A percentile compares a stretch with the other conserved stretches of the same genome.
phyloP scores from a whole-genome alignment of 2,113 vertebrate species.

The Laterallus jamaicensis region DNA sequence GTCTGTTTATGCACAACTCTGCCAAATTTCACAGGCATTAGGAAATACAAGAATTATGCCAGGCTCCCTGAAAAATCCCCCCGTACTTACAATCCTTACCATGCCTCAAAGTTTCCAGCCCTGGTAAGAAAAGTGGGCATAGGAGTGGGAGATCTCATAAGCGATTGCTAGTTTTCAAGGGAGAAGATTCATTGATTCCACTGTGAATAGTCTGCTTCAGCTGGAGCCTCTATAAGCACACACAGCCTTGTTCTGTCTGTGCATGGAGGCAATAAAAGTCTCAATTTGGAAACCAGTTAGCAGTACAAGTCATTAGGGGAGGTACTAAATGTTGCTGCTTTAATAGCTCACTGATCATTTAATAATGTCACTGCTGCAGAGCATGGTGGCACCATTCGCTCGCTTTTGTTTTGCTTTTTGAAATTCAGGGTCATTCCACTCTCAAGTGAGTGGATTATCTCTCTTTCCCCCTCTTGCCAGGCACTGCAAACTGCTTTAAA shows the following conservation, averaged over 20 bases:
- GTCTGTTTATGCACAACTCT: background rate
- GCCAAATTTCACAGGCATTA: conserved; percentile 37
- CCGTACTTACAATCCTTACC: background rate
- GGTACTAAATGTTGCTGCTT: conserved; percentile 70
- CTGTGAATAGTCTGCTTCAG: conserved; percentile 19
- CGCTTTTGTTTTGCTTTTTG: conserved; percentile 67
- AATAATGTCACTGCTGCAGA: conserved; percentile 68
- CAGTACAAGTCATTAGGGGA: conserved; percentile 65
- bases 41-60: background rate
- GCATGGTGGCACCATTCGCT: conserved; percentile 55
- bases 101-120: background rate
- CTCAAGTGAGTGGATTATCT: conserved; percentile 54
- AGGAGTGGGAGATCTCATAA: background rate
- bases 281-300: conserved; percentile 71
- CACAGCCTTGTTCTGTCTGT: conserved; percentile 37
- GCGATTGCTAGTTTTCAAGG: background rate
- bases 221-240: conserved; percentile 24
- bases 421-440: conserved; percentile 68
- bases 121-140: background rate
- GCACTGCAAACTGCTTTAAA: conserved; percentile 54
- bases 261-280: conserved; percentile 62
- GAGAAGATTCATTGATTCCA: conserved; percentile 18
- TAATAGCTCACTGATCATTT: conserved; percentile 75
- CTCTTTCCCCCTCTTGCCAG: conserved; percentile 31
- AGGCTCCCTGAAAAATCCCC: background rate